Evolutionary conservation across 2,113 vertebrate genomes (phyloP).

Genomic region (Sinocyclocheilus anophthalmus): DNA sequence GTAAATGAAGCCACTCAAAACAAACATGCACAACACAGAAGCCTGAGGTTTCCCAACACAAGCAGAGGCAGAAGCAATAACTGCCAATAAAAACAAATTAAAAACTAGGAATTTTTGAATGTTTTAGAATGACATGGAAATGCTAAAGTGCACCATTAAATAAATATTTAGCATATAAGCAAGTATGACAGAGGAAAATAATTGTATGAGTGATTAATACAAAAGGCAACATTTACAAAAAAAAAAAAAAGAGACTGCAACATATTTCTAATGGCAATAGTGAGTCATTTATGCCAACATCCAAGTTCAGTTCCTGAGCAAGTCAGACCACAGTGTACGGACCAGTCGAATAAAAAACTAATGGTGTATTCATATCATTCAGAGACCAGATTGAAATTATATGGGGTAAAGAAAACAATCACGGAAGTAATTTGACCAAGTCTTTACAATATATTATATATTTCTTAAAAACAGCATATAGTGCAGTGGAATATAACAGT

Average conservation of each 20-base stretch:
- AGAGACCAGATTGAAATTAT: background rate
- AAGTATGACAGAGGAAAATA: background rate
- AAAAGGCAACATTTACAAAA: background rate
- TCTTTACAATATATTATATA: slow-evolving; percentile 4
- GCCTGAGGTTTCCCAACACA: slow-evolving; percentile 76
- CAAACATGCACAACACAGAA: slow-evolving; percentile 81
- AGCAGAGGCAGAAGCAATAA: slow-evolving; percentile 71
- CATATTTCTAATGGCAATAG: background rate
- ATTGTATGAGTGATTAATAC: background rate
- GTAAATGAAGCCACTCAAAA: slow-evolving; percentile 79
- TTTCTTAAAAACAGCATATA: slow-evolving; percentile 9
- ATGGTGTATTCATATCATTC: background rate
- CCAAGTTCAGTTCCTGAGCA: slow-evolving; percentile 39
- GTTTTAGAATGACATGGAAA: background rate
- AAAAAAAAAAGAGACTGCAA: background rate
- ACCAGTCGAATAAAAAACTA: slow-evolving; percentile 21
- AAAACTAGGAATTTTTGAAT: slow-evolving; percentile 24
- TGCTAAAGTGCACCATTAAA: background rate
- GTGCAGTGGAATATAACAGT: background rate
- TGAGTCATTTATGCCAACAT: slow-evolving; percentile 12
- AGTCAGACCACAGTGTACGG: slow-evolving; percentile 43
- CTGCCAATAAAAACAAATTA: slow-evolving; percentile 79
- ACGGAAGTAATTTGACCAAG: background rate
- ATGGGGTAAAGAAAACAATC: background rate
- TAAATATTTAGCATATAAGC: slow-evolving; percentile 14